A percentile compares a stretch with the other conserved stretches of the same genome.
Evolutionary conservation across 2,797 vertebrate genomes (phyloP).

Genomic region (Amazonetta brasiliensis): DNA sequence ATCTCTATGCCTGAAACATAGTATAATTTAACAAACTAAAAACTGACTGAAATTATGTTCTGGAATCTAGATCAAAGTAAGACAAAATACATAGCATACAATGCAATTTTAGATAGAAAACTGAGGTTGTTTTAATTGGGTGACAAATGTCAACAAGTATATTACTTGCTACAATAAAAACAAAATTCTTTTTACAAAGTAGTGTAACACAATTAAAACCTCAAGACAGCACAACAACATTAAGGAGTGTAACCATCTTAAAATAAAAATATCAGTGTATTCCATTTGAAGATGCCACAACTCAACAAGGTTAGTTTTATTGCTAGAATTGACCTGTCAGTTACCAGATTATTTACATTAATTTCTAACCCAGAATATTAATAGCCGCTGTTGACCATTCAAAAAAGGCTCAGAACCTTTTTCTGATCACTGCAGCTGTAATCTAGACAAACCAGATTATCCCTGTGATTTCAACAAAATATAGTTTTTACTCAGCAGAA

Average conservation of each 20-base stretch:
- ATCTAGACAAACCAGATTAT: constrained; percentile 60
- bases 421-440: constrained; percentile 43
- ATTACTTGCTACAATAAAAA: not conserved
- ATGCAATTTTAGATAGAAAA: not conserved
- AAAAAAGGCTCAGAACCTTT: constrained; percentile 40
- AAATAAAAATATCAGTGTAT: not conserved
- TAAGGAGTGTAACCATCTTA: not conserved
- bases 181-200: not conserved
- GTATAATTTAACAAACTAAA: not conserved
- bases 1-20: not conserved
- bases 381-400: constrained; percentile 17
- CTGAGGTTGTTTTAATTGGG: not conserved
- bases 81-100: not conserved
- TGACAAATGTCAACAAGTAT: not conserved
- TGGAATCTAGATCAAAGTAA: not conserved
- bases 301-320: not conserved
- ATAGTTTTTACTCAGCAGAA: constrained; percentile 8
- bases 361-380: not conserved
- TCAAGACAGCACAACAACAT: not conserved
- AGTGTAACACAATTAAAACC: not conserved
- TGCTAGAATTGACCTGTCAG: not conserved
- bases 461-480: constrained; percentile 34
- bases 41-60: not conserved
- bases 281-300: not conserved
- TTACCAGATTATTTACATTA: constrained; percentile 5